Conservation (phyloP, 2,797 vertebrate genomes). For the Thripadectes ignobilis region DNA sequence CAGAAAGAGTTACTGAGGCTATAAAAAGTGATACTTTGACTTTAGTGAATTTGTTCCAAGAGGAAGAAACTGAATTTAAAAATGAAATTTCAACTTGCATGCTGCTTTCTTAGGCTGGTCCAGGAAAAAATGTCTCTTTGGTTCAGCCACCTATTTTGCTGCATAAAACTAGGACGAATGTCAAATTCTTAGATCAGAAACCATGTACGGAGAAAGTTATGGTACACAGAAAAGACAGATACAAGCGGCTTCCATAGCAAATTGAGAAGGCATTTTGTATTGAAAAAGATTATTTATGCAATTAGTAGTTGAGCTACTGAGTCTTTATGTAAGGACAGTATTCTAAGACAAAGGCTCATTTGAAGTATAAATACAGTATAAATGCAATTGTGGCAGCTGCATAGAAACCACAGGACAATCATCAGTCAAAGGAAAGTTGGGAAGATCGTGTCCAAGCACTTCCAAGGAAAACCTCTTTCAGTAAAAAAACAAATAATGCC, state of each 20-base stretch:
- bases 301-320: neutral
- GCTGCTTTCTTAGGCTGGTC: constrained; percentile 11
- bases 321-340: neutral
- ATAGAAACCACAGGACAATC: neutral
- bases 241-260: neutral
- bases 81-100: neutral
- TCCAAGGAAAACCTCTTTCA: neutral
- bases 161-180: neutral
- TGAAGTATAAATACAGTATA: neutral
- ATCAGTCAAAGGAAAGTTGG: neutral
- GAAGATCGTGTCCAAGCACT: neutral
- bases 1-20: constrained; percentile 33
- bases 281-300: neutral
- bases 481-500: neutral
- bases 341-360: neutral
- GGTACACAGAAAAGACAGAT: neutral
- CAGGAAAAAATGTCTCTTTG: neutral
- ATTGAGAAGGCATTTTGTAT: neutral
- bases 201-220: neutral
- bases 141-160: neutral
- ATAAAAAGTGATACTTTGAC: constrained; percentile 26
- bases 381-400: neutral
- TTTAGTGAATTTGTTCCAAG: constrained; percentile 37
- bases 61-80: constrained; percentile 22
- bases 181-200: neutral